Conservation (phyloP, 2,888 invertebrate species). For the Apodemia zela region DNA sequence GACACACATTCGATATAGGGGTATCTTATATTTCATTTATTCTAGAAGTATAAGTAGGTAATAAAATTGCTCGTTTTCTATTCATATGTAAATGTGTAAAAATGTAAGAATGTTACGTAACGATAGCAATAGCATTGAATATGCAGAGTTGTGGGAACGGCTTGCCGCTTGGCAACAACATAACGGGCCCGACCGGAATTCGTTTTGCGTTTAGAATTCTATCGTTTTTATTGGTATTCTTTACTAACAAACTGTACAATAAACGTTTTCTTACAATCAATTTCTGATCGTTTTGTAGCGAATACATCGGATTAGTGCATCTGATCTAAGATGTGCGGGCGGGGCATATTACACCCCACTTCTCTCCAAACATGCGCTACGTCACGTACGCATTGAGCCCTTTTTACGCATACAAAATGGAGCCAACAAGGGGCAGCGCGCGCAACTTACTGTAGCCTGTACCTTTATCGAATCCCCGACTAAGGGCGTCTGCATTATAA, state of each 20-base stretch:
- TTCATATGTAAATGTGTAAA: conserved; percentile 15
- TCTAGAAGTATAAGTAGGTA: neutral
- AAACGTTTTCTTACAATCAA: neutral
- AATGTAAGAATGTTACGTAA: conserved; percentile 41
- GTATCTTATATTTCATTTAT: conserved; percentile 23
- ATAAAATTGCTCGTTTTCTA: neutral
- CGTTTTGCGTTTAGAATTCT: conserved; percentile 45
- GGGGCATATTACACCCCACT: conserved; percentile 43
- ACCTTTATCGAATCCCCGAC: conserved; percentile 58
- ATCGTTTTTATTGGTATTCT: conserved; percentile 16
- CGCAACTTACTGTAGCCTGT: conserved; percentile 41
- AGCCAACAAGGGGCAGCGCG: conserved; percentile 54
- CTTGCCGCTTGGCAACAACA: conserved; percentile 55
- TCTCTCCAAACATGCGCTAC: conserved; percentile 48
- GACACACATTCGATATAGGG: too few species aligned
- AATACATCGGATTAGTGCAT: conserved; percentile 58
- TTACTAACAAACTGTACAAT: neutral
- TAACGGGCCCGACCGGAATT: conserved; percentile 64
- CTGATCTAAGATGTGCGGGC: conserved; percentile 58
- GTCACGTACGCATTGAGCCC: conserved; percentile 67
- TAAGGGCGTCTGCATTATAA: conserved; percentile 72
- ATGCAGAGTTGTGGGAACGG: conserved; percentile 41
- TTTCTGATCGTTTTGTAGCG: conserved; percentile 41
- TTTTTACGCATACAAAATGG: conserved; percentile 51
- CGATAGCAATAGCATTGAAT: conserved; percentile 48